A percentile compares a stretch with the other conserved stretches of the same genome.
These are phyloP conservation scores for Otolemur crassicaudatus DNA, from an alignment of 2,797 vertebrate genomes.

Conservation along the genomic window DNA sequence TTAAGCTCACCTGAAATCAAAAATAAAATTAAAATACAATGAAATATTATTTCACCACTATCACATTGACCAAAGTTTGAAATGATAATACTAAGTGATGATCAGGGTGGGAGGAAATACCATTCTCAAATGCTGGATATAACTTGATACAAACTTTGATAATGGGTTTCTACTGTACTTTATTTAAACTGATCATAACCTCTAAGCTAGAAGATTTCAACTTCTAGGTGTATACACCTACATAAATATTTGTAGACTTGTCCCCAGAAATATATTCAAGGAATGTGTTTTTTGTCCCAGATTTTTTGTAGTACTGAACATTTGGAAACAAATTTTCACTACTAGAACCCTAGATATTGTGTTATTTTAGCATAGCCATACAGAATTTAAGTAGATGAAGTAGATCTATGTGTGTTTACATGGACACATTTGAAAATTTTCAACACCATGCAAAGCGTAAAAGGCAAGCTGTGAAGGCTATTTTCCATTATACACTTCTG, in stretches of 20 bases:
- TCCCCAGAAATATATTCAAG: not conserved
- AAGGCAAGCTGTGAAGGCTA: not conserved
- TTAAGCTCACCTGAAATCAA: not conserved
- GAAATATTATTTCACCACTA: not conserved
- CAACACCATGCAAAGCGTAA: not conserved
- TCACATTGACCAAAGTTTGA: not conserved
- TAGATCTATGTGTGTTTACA: not conserved
- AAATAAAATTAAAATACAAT: slow-evolving; percentile 29
- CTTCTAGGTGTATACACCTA: not conserved
- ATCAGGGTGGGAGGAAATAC: not conserved
- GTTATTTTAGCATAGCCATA: not conserved
- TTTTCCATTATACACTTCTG: not conserved
- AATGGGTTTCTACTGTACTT: not conserved
- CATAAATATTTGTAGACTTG: not conserved
- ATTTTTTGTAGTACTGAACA: not conserved
- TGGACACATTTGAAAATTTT: not conserved
- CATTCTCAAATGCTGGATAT: not conserved
- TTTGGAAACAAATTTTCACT: slow-evolving; percentile 33
- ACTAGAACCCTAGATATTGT: not conserved
- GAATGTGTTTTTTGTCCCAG: not conserved
- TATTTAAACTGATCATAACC: not conserved
- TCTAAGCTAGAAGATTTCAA: not conserved
- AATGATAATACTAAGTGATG: not conserved
- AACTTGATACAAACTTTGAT: not conserved
- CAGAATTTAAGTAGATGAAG: not conserved